These are phyloP conservation scores for Gymnoscopelus braueri DNA, from an alignment of 2,797 vertebrate genomes.

Conservation along the genomic window DNA sequence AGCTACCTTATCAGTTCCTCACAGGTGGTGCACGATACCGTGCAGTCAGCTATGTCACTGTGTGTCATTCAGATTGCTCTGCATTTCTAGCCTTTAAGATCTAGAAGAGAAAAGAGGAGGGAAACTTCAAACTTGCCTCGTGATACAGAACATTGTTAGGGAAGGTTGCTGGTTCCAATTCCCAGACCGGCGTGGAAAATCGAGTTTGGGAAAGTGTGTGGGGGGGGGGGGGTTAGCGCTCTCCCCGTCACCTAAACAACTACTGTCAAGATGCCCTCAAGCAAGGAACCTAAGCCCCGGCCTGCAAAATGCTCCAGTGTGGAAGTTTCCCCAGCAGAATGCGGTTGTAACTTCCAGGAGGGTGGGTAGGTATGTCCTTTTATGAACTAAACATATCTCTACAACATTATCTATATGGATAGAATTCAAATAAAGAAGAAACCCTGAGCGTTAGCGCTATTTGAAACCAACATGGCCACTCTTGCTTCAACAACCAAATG, in stretches of 20 bases:
- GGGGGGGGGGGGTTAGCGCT: not conserved
- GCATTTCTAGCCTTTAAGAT: constrained; percentile 11
- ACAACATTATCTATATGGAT: too few relatives aligned
- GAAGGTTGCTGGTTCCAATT: constrained; percentile 21
- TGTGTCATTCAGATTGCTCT: constrained; percentile 29
- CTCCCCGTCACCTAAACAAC: not conserved
- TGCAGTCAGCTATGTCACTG: constrained; percentile 20
- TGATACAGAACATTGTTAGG: constrained; percentile 20
- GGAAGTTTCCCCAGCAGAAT: constrained; percentile 30
- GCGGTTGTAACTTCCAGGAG: too few relatives aligned
- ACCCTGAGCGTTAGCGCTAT: constrained; percentile 10
- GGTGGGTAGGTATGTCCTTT: too few relatives aligned
- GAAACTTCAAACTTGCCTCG: constrained; percentile 1
- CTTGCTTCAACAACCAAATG: constrained; percentile 12
- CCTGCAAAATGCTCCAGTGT: constrained; percentile 26
- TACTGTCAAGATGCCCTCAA: not conserved
- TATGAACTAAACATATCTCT: too few relatives aligned
- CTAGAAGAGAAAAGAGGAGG: not conserved
- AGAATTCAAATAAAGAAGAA: not conserved
- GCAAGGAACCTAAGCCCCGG: constrained; percentile 18
- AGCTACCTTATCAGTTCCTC: constrained; percentile 25
- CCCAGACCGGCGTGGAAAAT: constrained; percentile 29
- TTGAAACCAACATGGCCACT: constrained; percentile 38
- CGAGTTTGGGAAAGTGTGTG: not conserved
- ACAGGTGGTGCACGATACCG: constrained; percentile 24